phyloP scores from a whole-genome alignment of 2,113 vertebrate species.

The Chaenocephalus aceratus region DNA sequence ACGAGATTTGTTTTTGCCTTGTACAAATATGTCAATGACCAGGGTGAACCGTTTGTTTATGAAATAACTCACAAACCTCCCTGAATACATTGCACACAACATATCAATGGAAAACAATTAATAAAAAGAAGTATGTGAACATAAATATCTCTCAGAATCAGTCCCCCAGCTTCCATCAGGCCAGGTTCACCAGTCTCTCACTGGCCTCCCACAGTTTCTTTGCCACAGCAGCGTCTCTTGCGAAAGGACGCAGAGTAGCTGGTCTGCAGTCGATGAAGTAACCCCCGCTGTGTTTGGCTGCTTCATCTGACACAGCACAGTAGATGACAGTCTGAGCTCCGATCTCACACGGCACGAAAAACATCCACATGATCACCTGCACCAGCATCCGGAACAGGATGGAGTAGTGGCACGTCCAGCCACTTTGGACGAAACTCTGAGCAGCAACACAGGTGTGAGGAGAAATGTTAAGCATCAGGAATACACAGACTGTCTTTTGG shows the following conservation, averaged over 20 bases:
- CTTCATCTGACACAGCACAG: conserved; percentile 83
- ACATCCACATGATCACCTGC: conserved; percentile 86
- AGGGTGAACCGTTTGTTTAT: too few relatives aligned
- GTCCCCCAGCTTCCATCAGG: conserved; percentile 51
- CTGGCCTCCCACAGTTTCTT: conserved; percentile 88
- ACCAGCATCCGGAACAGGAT: conserved; percentile 83
- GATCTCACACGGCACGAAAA: conserved; percentile 81
- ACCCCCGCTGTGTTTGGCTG: conserved; percentile 78
- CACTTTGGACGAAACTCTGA: conserved; percentile 84
- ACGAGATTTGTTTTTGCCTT: not conserved
- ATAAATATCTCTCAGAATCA: not conserved
- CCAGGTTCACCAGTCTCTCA: conserved; percentile 83
- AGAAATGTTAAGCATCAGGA: accelerated
- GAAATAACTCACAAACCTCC: too few relatives aligned
- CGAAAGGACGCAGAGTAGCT: conserved; percentile 76
- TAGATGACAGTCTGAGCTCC: conserved; percentile 85
- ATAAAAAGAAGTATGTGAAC: not conserved
- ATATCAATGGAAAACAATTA: accelerated
- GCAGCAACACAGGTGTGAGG: not conserved
- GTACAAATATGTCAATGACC: not conserved
- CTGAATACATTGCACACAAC: not conserved
- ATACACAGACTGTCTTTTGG: not conserved
- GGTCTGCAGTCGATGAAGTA: conserved; percentile 84
- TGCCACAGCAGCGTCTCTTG: conserved; percentile 83
- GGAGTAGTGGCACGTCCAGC: conserved; percentile 84